phyloP scores from a whole-genome alignment of 2,797 vertebrate genomes.

The Dipus sagitta region DNA sequence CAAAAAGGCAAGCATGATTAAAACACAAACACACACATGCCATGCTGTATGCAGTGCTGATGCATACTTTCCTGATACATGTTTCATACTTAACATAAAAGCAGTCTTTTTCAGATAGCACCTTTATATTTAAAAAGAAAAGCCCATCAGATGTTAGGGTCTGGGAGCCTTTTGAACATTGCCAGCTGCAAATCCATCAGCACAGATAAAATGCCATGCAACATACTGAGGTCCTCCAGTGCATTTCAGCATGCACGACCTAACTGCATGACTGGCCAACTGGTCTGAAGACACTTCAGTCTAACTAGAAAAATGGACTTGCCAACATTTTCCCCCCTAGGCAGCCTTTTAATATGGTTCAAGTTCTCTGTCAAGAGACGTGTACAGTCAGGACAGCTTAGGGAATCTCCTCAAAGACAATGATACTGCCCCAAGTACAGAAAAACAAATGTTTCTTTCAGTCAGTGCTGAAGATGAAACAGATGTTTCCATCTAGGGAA shows the following conservation, averaged over 20 bases:
- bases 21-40: neutral
- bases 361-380: slow-evolving; percentile 35
- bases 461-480: slow-evolving; percentile 35
- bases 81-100: slow-evolving; percentile 46
- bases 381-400: neutral
- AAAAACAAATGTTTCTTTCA: slow-evolving; percentile 64
- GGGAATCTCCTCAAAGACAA: neutral
- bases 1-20: neutral
- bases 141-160: neutral
- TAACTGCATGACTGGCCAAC: neutral
- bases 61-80: slow-evolving; percentile 5
- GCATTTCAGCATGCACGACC: neutral
- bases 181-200: neutral
- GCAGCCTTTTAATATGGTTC: slow-evolving; percentile 33
- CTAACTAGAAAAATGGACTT: neutral
- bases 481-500: slow-evolving; percentile 59
- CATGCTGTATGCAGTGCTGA: neutral
- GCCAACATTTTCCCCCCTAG: slow-evolving; percentile 32
- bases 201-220: neutral
- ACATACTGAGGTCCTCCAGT: neutral
- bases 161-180: neutral
- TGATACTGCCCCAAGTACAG: neutral
- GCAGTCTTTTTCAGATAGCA: slow-evolving; percentile 25
- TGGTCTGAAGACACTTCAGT: slow-evolving; percentile 50
- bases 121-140: slow-evolving; percentile 42